Percentiles rank a stretch among this genome's conserved stretches.
These are phyloP conservation scores for Calephelis virginiensis DNA, from an alignment of 1,140 invertebrate species.

Conservation along the genomic window DNA sequence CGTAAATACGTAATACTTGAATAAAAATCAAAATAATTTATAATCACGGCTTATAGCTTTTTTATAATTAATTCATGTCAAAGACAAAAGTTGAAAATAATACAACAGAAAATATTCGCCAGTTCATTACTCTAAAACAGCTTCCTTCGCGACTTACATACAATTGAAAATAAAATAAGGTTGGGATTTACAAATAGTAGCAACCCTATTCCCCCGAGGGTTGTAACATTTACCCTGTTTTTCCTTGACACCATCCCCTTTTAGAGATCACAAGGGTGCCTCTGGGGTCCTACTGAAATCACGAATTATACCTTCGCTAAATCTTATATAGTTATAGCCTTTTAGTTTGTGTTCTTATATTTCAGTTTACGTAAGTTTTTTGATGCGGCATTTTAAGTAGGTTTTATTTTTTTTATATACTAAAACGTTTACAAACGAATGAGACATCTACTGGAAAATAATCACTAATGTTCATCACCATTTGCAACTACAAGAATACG, in stretches of 20 bases:
- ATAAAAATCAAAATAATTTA: no score
- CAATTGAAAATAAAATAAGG: constrained; percentile 8
- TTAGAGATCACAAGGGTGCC: constrained; percentile 3
- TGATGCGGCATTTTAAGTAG: no score
- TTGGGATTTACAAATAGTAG: constrained; percentile 3
- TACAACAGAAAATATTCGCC: not conserved
- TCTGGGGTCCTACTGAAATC: constrained; percentile 7
- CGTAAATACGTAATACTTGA: no score
- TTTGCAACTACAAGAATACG: no score
- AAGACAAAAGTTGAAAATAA: no score
- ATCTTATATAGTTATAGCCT: constrained; percentile 6
- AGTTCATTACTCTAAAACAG: not conserved
- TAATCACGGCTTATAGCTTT: no score
- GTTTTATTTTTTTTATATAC: no score
- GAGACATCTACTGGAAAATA: no score
- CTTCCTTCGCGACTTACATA: not conserved
- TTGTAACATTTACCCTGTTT: constrained; percentile 11
- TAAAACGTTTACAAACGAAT: no score
- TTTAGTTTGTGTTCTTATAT: not conserved
- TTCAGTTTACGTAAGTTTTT: no score
- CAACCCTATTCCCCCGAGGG: constrained; percentile 2
- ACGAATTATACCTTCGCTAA: constrained; percentile 4
- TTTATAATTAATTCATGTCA: no score
- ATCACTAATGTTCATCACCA: no score
- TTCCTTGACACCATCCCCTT: constrained; percentile 10